Evolutionary conservation across 2,113 vertebrate species (phyloP).

Genomic region (Caloenas nicobarica): DNA sequence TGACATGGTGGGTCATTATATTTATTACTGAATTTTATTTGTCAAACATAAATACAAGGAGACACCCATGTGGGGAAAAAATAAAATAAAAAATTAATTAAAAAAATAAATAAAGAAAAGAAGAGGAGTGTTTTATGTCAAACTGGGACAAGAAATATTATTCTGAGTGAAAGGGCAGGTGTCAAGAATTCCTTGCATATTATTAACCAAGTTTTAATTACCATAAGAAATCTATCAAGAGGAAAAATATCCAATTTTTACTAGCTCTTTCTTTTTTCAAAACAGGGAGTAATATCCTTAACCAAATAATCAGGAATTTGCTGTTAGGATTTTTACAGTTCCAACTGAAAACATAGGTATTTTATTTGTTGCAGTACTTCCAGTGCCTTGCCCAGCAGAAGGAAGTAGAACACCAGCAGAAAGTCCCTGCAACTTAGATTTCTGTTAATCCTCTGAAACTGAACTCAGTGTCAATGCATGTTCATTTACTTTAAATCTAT

Average conservation of each 20-base stretch:
- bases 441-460: neutral
- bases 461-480: neutral
- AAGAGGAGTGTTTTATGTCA: neutral
- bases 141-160: neutral
- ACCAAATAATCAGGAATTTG: neutral
- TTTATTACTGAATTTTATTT: constrained; percentile 18
- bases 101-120: neutral
- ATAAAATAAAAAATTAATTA: too few species aligned
- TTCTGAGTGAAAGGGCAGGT: neutral
- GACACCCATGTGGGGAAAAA: neutral
- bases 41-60: neutral
- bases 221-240: constrained; percentile 8
- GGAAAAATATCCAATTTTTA: neutral
- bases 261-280: neutral
- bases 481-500: neutral
- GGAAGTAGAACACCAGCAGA: neutral
- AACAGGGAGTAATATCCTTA: neutral
- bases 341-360: neutral
- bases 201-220: constrained; percentile 13
- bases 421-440: neutral
- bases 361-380: neutral
- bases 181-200: neutral
- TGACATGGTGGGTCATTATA: neutral
- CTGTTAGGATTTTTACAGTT: neutral
- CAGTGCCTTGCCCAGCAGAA: neutral